Percentiles rank a stretch among this genome's conserved stretches.
These are phyloP conservation scores for Notocelia uddmanniana DNA, from an alignment of 2,888 invertebrate species.

Conservation along the genomic window DNA sequence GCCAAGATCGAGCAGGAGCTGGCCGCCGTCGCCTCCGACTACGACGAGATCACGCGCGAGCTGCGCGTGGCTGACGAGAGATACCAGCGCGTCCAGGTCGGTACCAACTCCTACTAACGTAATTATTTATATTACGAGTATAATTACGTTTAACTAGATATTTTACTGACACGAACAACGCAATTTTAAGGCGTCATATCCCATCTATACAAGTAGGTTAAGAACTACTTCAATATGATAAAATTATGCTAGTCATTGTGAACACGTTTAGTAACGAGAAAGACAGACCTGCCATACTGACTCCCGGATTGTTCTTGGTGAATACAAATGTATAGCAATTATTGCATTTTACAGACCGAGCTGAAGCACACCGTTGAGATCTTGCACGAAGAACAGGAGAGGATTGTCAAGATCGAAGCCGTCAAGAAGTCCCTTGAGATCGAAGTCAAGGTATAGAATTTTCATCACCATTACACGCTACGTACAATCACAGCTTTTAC, in stretches of 20 bases:
- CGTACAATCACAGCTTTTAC: no score
- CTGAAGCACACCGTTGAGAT: conserved; percentile 97
- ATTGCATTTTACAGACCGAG: conserved; percentile 88
- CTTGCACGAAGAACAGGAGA: conserved; percentile 98
- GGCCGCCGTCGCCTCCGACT: conserved; percentile 95
- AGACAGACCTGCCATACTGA: neutral
- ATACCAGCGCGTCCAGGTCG: conserved; percentile 94
- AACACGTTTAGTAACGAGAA: neutral
- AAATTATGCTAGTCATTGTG: no score
- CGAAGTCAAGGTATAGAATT: conserved; percentile 92
- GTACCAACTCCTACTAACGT: conserved; percentile 10
- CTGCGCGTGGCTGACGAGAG: conserved; percentile 97
- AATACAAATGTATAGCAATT: neutral
- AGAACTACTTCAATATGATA: no score
- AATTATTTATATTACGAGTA: no score
- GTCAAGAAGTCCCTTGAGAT: conserved; percentile 99
- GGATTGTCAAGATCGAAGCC: conserved; percentile 98
- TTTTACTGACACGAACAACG: no score
- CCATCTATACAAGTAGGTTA: no score
- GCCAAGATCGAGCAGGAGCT: conserved; percentile 98
- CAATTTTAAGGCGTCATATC: no score
- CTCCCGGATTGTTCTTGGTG: neutral
- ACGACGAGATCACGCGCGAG: conserved; percentile 99
- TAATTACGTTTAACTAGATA: no score
- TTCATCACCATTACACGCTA: neutral